These are phyloP conservation scores for Petrosia ficiformis DNA, from an alignment of 37 sponge, comb jelly and placozoan species.

Conservation along the genomic window DNA sequence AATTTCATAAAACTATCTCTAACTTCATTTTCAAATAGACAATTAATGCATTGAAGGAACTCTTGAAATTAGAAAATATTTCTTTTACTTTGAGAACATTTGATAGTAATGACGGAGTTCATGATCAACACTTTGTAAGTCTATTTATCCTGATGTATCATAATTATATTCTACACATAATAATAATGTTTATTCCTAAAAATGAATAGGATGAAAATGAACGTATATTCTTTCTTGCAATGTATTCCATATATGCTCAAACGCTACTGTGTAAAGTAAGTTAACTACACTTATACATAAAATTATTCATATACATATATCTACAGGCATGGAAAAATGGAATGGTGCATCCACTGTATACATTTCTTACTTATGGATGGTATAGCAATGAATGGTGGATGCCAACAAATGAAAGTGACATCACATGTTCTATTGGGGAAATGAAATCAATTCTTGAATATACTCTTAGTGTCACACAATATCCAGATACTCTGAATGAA, in stretches of 20 bases:
- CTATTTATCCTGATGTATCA: too few species aligned
- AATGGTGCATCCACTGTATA: slow-evolving; percentile 31
- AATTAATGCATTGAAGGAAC: background rate
- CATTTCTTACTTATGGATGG: slow-evolving; percentile 52
- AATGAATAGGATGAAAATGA: slow-evolving; percentile 13
- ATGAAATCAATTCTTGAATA: slow-evolving; percentile 7
- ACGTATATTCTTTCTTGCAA: slow-evolving; percentile 37
- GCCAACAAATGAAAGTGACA: background rate
- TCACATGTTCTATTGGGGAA: slow-evolving; percentile 13
- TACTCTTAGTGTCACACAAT: slow-evolving; percentile 34
- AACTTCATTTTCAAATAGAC: background rate
- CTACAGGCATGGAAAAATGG: slow-evolving; percentile 22
- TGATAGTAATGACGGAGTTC: background rate
- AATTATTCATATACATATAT: background rate
- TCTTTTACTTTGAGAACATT: background rate
- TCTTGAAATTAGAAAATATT: background rate
- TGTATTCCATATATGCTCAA: slow-evolving; percentile 11
- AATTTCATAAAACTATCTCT: background rate
- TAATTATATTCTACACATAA: background rate
- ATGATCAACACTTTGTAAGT: background rate
- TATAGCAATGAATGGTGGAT: slow-evolving; percentile 17
- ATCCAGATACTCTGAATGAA: slow-evolving; percentile 4
- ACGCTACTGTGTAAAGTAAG: slow-evolving; percentile 33
- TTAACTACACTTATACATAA: background rate
- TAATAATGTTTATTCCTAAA: background rate